Evolutionary conservation across 2,113 vertebrate species (phyloP), one percentile per base, ranked within the genome.

Genomic region (Pygathrix nemaeus): DNA sequence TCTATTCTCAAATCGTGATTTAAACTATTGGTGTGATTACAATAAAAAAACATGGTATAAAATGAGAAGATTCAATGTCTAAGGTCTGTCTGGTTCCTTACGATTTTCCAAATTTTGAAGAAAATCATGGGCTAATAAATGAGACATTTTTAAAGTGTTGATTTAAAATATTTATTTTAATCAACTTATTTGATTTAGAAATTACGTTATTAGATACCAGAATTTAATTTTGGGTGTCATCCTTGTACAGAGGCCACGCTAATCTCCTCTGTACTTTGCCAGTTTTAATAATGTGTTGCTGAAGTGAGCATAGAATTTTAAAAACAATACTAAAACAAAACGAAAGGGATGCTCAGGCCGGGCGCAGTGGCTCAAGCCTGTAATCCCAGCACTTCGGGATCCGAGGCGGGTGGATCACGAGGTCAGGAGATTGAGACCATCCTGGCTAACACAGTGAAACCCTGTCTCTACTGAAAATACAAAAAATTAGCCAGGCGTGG

Each of bases 11-110:
- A 95, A 83, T 81, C 10, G 52, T 35, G 25, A 91, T 82, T 97
- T 93, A 95, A 89, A 89, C 38, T 92, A 84, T 6, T 94, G 59
- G 72, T n/a, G 89, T 85, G n/a, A 92, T 94, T 88, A 85, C 10
- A 96, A 87, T 68, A 85, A 93, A 92, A 83, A 59, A 73, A 90
- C 80, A 94, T 81, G n/a, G 13, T 16, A 57, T 18, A 87, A 88
- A 93, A 93, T 14, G 2, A 61, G 48, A 94, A 93, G 17, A 30
- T n/a, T 84, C 40, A 93, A 78, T 91, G 68, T 72, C 64, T 10
- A 96, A 78, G 16, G 7, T 93, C 43, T 32, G 12, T 89, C 64
- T 83, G 57, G 45, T 93, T 97, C 13, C 81, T 90, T 38, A 70
- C 13, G 96, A 76, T 40, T 80, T 76, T 94, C 76, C 32, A 91